phyloP scores from a whole-genome alignment of 2,888 invertebrate species.

The Sceliomorpha sp. region DNA sequence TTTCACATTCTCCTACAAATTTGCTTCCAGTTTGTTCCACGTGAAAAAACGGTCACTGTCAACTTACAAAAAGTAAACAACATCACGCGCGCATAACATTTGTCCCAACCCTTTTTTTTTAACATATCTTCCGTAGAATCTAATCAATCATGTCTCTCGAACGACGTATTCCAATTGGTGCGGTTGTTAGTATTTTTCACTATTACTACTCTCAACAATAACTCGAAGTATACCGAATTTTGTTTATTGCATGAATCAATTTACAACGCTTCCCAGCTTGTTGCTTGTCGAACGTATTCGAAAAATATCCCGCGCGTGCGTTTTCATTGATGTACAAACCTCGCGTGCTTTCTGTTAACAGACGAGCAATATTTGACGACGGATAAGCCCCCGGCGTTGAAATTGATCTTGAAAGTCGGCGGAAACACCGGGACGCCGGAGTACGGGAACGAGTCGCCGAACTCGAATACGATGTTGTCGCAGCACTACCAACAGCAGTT shows the following conservation, averaged over 20 bases:
- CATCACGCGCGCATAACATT: slow-evolving; percentile 12
- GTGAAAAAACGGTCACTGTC: slow-evolving; percentile 73
- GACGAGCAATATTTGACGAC: slow-evolving; percentile 70
- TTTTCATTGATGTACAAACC: too few species aligned
- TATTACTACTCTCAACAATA: slow-evolving; percentile 5
- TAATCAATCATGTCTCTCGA: slow-evolving; percentile 10
- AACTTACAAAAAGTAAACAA: slow-evolving; percentile 57
- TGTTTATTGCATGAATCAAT: slow-evolving; percentile 34
- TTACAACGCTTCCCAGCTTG: slow-evolving; percentile 43
- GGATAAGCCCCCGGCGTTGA: slow-evolving; percentile 83
- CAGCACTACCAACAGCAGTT: slow-evolving; percentile 76
- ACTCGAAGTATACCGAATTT: slow-evolving; percentile 3
- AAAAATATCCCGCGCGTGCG: too few species aligned
- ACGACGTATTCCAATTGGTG: not conserved
- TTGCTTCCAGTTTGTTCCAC: slow-evolving; percentile 76
- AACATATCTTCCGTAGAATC: slow-evolving; percentile 15
- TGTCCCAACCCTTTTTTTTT: slow-evolving; percentile 17
- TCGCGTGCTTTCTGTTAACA: slow-evolving; percentile 47
- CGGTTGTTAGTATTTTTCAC: slow-evolving; percentile 7
- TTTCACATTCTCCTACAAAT: slow-evolving; percentile 69
- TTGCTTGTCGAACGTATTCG: slow-evolving; percentile 31
- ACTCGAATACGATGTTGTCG: slow-evolving; percentile 70
- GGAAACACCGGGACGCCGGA: slow-evolving; percentile 86
- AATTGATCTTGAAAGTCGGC: slow-evolving; percentile 88
- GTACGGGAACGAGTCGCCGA: slow-evolving; percentile 73